Conservation (phyloP, 2,888 invertebrate genomes). For the Epistrophe grossulariae region DNA sequence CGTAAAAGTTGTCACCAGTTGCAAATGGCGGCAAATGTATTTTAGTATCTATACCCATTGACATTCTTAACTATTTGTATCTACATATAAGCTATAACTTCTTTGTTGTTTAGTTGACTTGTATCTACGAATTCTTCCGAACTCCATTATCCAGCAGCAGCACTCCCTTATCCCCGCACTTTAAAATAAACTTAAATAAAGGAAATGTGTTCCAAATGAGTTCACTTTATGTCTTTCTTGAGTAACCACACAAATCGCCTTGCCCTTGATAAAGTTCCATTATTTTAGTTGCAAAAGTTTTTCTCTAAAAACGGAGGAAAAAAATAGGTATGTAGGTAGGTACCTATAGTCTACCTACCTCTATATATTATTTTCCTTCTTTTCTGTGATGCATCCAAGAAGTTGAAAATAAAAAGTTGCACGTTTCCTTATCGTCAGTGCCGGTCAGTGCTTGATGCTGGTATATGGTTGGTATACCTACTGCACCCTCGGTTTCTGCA, state of each 20-base stretch:
- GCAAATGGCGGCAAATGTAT: too few species aligned
- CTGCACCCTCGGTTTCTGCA: not conserved
- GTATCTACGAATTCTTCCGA: not conserved
- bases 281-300: slow-evolving; percentile 31
- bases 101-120: not conserved
- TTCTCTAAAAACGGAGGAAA: not conserved
- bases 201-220: slow-evolving; percentile 38
- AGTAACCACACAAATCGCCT: slow-evolving; percentile 33
- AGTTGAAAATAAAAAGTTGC: not conserved
- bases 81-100: not conserved
- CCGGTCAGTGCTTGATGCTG: not conserved
- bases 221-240: slow-evolving; percentile 34
- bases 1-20: too few species aligned
- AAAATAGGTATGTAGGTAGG: not conserved
- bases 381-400: slow-evolving; percentile 19
- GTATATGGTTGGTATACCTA: not conserved
- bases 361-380: not conserved
- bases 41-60: too few species aligned
- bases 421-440: not conserved
- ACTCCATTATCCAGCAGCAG: slow-evolving; percentile 21
- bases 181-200: slow-evolving; percentile 26
- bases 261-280: slow-evolving; percentile 41
- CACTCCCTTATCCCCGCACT: not conserved
- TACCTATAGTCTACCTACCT: not conserved
- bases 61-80: too few species aligned